phyloP scores from a whole-genome alignment of 1,140 invertebrate genomes.

The Saccostrea echinata region DNA sequence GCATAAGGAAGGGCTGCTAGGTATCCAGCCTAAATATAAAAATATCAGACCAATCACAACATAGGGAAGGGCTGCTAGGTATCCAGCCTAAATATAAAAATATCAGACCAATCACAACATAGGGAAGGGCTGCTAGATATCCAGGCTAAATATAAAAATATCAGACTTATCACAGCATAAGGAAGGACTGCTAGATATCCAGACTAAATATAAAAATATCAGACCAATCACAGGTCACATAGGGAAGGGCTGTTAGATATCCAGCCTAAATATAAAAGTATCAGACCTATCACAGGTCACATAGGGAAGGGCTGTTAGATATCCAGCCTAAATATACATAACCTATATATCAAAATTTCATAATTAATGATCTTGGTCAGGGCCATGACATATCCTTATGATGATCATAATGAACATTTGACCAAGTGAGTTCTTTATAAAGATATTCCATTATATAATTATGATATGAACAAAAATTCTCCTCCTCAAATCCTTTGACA shows the following conservation, averaged over 20 bases:
- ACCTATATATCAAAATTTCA: too few relatives aligned
- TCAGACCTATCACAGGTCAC: background rate
- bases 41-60: conserved; percentile 89
- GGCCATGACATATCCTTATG: too few relatives aligned
- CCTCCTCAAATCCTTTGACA: too few relatives aligned
- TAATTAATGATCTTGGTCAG: too few relatives aligned
- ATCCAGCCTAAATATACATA: conserved; percentile 80
- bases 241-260: conserved; percentile 86
- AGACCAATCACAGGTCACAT: too few relatives aligned
- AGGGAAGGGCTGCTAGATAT: conserved; percentile 89
- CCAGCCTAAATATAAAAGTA: conserved; percentile 86
- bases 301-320: conserved; percentile 88
- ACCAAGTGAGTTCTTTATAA: too few relatives aligned
- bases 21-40: conserved; percentile 83
- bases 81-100: conserved; percentile 86
- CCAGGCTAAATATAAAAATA: conserved; percentile 83
- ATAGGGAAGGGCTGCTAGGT: conserved; percentile 93
- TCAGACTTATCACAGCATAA: conserved; percentile 91
- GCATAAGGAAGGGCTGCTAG: conserved; percentile 87
- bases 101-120: background rate
- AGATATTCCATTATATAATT: too few relatives aligned
- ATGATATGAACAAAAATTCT: too few relatives aligned
- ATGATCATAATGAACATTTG: too few relatives aligned
- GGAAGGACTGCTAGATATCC: conserved; percentile 93
- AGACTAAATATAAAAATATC: conserved; percentile 84